Base-by-base conservation (phyloP, 2,888 invertebrate genomes). In the Prosopocoilus inquinatus region DNA sequence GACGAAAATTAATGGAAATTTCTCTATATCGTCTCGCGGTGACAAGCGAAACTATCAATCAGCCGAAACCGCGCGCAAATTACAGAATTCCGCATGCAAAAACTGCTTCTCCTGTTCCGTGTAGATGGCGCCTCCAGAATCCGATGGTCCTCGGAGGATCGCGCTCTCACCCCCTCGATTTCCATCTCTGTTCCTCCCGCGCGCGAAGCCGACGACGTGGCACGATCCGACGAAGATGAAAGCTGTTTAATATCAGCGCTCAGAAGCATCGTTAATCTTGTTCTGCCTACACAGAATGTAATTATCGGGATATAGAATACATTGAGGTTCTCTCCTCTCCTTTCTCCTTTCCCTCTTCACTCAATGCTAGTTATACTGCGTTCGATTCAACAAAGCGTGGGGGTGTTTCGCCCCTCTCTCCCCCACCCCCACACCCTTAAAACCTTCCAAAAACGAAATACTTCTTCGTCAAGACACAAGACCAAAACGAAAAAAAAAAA, bases 21-120 rank as follows among this genome's bases (percentile, higher is more conserved):
- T 75, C 75, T 74, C 74, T 75, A 76, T 76, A 76, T 76, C 75
- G 73, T 68, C 71, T 65, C 66, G 59, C 67, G 70, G 73, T 73
- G 75, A 75, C 75, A 76, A 75, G 75, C 73, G 66, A 67, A 73
- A 76, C 76, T 71, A 76, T 76, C 75, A 76, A 76, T 76, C 76
- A 76, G 70, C 70, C 67, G 65, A 70, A 75, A 75, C 76, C 75
- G 70, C 73, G 72, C 66, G 65, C 73, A 75, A 75, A 75, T 75
- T 74, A 71, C 72, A 68, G 72, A 74, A 74, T 74, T 74, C 74
- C 67, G 66, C 67, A 66, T 68, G 65, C 69, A 70, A 70, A 70
- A 70, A 70, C 64, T 62, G 61, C 65, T 66, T 47, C 53, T 49
- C 35, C 50, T 53, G 38, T 50, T 46, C 53, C 52, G 38, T 52